Base-by-base conservation (phyloP, 1,140 invertebrate genomes). In the Microvelia longipes region DNA sequence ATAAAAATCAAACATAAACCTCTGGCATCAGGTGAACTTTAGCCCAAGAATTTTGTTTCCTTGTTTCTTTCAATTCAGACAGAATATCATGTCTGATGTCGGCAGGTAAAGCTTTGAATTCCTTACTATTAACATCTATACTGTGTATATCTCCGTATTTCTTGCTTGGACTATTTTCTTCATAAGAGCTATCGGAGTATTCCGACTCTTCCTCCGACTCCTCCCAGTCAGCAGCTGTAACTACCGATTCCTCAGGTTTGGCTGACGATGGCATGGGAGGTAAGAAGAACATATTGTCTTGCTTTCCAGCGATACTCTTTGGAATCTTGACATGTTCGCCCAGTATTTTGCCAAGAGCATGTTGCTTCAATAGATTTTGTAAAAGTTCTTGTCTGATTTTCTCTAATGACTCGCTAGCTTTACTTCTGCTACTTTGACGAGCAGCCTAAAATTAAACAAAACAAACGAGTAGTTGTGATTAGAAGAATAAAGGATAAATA, bases 81-180 rank as follows among this genome's bases (percentile, higher is more conserved):
- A 98, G 82, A 74, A 98, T 90, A 79, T 98, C 94, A 82, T 96
- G 93, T 72, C 93, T 87, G 13, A 94, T 87, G 80, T 96, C 91
- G 0, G 89, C 81, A 19, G 94, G 92, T 70, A 98, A 80, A 30
- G 82, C 83, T 77, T 87, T 87, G 77, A 97, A 97, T 71, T 91
- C 86, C 15, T 83, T 79, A 70, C 86, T 90, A 28, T 87, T 85
- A 14, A 93, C 83, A 82, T 96, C 90, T 29, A 96, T 86, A 0
- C 83, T 83, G 77, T 93, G 88, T 73, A 95, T 81, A 79, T 94
- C 89, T 35, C 80, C 78, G 29, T 69, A 70, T 24, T 72, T 60
- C 61, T 71, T 65, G 67, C 50, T 35, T 61, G 61, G 19, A 63
- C 35, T 68, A 29, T 68, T 60, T 29, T 74, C 73, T 60, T 68